Base-by-base conservation (phyloP, 2,888 invertebrate genomes). In the Lasiommata megera region DNA sequence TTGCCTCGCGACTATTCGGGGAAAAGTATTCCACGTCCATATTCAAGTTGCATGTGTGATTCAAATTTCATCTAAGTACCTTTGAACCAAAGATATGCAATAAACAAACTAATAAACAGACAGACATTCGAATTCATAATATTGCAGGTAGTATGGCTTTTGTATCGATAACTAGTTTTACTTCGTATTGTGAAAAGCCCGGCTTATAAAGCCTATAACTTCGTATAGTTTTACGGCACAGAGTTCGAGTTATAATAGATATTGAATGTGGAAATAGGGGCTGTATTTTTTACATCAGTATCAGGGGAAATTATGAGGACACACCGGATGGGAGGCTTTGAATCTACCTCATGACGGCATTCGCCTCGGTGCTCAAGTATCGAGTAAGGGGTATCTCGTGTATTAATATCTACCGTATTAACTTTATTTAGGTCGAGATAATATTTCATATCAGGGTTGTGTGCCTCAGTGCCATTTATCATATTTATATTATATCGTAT, bases 251-350 rank as follows among this genome's bases (percentile, higher is more conserved):
- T 40, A 57, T 57, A 53, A 52, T 54, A 50, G 38, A 23, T 38
- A 31, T 14, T 31, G 53, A 41, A n/a, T 9, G 34, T 47, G 18
- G 29, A 56, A 55, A 61, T 51, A 52, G 17, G 47, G 41, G 12
- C 40, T 52, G 46, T 55, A 59, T 67, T 67, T 69, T 65, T 67
- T 64, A 59, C 58, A 62, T 51, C 55, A 60, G 62, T 67, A 68
- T 61, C 74, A 61, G 61, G 70, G 73, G 73, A 73, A 73, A 73
- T 74, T 70, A 73, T 66, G 65, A 60, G 52, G 61, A 64, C 66
- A 64, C 54, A 51, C 53, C 31, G 56, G 55, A 16, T 43, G 48
- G 44, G 59, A 62, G 58, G 48, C 47, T 52, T 65, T 53, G 61
- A 60, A 63, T 61, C 51, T 59, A 40, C 56, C 48, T 54, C 56